These are phyloP conservation scores for Drosophila aff. DNA, from an alignment of 1,140 invertebrate species.

Conservation along the genomic window DNA sequence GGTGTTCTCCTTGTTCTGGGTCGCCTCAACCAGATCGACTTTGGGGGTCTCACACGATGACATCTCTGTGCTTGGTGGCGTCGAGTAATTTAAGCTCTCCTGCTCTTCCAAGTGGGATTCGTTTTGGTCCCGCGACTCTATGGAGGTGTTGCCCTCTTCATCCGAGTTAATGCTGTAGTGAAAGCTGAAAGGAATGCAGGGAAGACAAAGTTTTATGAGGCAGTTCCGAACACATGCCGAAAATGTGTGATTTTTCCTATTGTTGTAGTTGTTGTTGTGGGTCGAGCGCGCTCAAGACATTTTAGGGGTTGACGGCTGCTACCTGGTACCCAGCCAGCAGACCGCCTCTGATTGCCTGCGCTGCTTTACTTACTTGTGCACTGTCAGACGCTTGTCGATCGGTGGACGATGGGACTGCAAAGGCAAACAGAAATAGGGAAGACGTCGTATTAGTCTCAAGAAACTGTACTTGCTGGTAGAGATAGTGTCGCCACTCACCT, in stretches of 20 bases:
- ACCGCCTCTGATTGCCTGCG: conserved; percentile 9
- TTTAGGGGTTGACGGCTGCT: conserved; percentile 51
- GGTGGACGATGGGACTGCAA: conserved; percentile 47
- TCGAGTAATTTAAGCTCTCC: conserved; percentile 15
- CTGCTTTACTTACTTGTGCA: conserved; percentile 70
- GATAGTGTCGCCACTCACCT: conserved; percentile 43
- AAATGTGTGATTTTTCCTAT: conserved; percentile 16
- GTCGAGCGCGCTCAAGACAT: conserved; percentile 4
- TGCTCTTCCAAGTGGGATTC: conserved; percentile 18
- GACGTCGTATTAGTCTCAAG: neutral
- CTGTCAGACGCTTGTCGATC: conserved; percentile 64
- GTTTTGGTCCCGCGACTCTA: conserved; percentile 52
- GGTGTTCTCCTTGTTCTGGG: conserved; percentile 76
- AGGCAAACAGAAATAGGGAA: conserved; percentile 14
- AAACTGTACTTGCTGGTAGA: conserved; percentile 29
- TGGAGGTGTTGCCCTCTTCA: conserved; percentile 76
- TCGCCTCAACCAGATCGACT: conserved; percentile 72
- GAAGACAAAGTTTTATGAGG: conserved; percentile 1
- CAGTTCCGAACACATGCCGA: conserved; percentile 35
- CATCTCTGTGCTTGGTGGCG: conserved; percentile 28
- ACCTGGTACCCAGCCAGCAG: conserved; percentile 25
- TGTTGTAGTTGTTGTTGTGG: conserved; percentile 17
- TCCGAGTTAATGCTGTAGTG: conserved; percentile 76
- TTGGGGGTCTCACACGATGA: conserved; percentile 51
- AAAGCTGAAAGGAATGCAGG: conserved; percentile 58